Percentiles rank a stretch among this genome's conserved stretches.
These are phyloP conservation scores for Drosophila arawakana DNA, from an alignment of 1,140 invertebrate genomes.

Conservation along the genomic window DNA sequence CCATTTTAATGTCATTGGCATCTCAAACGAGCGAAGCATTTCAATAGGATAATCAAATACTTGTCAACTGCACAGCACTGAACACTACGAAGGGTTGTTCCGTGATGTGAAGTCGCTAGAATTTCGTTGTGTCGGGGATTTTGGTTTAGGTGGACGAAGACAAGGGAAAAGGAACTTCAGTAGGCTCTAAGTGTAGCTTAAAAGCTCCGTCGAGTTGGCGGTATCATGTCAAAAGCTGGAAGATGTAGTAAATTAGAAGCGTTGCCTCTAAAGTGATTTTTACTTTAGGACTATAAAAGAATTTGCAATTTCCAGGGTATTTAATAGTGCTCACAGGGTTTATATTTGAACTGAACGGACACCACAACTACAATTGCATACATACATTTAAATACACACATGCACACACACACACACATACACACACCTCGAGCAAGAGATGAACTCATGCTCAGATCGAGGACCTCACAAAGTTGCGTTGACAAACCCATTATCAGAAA, in stretches of 20 bases:
- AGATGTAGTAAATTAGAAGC: neutral
- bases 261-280: no score
- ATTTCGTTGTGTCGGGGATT: neutral
- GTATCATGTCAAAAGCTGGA: neutral
- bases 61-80: neutral
- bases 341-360: constrained; percentile 1
- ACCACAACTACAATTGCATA: constrained; percentile 53
- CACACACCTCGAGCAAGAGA: constrained; percentile 43
- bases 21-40: constrained; percentile 4
- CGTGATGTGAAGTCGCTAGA: neutral
- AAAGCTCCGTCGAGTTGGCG: no score
- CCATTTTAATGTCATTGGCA: constrained; percentile 56
- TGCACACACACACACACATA: constrained; percentile 9
- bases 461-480: constrained; percentile 70
- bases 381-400: constrained; percentile 44
- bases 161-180: no score
- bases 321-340: neutral
- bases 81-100: neutral
- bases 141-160: no score
- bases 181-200: no score
- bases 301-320: constrained; percentile 19
- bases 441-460: constrained; percentile 44
- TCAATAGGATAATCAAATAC: constrained; percentile 3
- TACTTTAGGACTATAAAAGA: neutral
- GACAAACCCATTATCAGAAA: constrained; percentile 83